These are phyloP conservation scores for Monochamus saltuarius DNA, from an alignment of 1,140 invertebrate genomes.

Conservation along the genomic window DNA sequence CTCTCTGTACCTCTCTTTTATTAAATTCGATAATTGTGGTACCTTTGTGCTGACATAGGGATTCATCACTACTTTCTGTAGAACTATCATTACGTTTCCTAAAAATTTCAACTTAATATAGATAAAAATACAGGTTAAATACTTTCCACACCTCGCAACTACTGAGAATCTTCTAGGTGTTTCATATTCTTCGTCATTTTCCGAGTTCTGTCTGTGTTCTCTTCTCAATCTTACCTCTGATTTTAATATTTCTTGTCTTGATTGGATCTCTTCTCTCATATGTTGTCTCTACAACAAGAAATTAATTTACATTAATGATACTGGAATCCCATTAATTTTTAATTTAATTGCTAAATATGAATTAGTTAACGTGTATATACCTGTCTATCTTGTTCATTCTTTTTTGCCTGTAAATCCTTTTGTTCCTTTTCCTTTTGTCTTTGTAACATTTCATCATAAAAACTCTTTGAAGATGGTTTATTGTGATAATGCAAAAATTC, in stretches of 20 bases:
- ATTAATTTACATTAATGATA: too few species aligned
- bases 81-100: slow-evolving; percentile 28
- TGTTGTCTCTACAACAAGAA: slow-evolving; percentile 57
- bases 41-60: slow-evolving; percentile 57
- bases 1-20: slow-evolving; percentile 56
- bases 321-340: too few species aligned
- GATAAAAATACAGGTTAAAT: too few species aligned
- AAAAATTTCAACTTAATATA: slow-evolving; percentile 1
- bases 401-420: slow-evolving; percentile 59
- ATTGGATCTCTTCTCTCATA: slow-evolving; percentile 69
- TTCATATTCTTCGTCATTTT: slow-evolving; percentile 40
- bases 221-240: slow-evolving; percentile 56
- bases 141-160: slow-evolving; percentile 2
- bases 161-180: slow-evolving; percentile 13
- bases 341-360: too few species aligned
- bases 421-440: slow-evolving; percentile 64
- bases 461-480: slow-evolving; percentile 71
- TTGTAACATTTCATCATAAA: slow-evolving; percentile 81
- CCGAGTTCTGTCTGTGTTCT: slow-evolving; percentile 34
- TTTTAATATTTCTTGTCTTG: slow-evolving; percentile 65
- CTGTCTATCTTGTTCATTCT: slow-evolving; percentile 55
- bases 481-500: slow-evolving; percentile 73
- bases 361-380: slow-evolving; percentile 12
- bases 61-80: slow-evolving; percentile 52
- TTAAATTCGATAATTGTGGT: slow-evolving; percentile 58